Conservation (phyloP, 2,797 vertebrate species). For the Oceanodroma leucorhoa region DNA sequence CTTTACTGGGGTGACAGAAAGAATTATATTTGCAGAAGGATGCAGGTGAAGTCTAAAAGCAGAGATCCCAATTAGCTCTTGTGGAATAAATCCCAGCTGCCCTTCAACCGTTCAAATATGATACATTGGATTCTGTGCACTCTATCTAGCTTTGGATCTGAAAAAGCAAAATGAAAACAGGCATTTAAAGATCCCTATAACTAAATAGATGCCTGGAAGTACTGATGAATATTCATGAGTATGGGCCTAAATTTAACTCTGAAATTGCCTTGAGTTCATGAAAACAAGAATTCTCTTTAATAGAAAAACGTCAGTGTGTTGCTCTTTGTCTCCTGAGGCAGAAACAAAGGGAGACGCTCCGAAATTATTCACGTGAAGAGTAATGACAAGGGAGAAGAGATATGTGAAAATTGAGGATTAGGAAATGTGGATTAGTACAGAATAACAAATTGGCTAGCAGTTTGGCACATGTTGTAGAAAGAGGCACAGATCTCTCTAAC, state of each 20-base stretch:
- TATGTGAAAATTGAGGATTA: neutral
- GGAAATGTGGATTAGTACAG: neutral
- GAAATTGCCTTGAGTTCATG: neutral
- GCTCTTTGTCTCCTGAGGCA: neutral
- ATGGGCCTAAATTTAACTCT: neutral
- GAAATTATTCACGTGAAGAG: neutral
- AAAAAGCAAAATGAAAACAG: neutral
- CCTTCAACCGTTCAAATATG: slow-evolving; percentile 9
- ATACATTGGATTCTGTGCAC: slow-evolving; percentile 2
- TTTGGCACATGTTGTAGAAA: neutral
- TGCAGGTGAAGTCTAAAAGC: slow-evolving; percentile 1
- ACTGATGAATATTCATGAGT: neutral
- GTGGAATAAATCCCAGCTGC: slow-evolving; percentile 28
- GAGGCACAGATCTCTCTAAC: neutral
- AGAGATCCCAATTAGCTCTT: slow-evolving; percentile 35
- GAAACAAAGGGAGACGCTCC: neutral
- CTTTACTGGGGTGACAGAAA: neutral
- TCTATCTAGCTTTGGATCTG: neutral
- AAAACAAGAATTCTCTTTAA: neutral
- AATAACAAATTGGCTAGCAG: neutral
- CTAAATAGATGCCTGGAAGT: neutral
- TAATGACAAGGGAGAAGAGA: neutral
- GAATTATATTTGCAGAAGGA: slow-evolving; percentile 23
- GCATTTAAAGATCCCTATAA: neutral
- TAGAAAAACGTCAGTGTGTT: neutral